Percentiles rank a stretch among this genome's conserved stretches.
Conservation (phyloP, 2,113 vertebrate genomes). For the Grantiella picta region DNA sequence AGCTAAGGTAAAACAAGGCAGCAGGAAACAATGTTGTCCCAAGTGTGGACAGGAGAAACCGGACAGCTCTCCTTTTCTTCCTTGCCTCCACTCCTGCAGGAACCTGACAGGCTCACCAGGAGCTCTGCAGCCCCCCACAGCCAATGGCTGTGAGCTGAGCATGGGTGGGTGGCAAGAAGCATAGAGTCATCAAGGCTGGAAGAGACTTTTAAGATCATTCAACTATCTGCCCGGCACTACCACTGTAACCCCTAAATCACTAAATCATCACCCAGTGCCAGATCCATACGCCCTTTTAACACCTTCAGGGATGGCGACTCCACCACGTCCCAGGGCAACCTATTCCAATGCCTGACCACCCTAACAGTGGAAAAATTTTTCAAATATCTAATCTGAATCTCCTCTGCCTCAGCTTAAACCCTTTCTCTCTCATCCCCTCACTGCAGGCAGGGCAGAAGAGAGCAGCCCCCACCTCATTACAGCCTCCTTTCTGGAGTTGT, state of each 20-base stretch:
- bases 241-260: background rate
- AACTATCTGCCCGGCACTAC: background rate
- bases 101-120: background rate
- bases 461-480: accelerated
- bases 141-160: background rate
- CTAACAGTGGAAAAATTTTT: background rate
- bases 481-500: background rate
- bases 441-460: background rate
- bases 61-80: background rate
- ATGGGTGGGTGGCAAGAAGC: background rate
- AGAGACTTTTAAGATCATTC: background rate
- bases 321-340: background rate
- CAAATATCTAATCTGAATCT: background rate
- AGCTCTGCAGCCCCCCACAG: background rate
- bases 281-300: background rate
- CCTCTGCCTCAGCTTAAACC: background rate
- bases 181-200: background rate
- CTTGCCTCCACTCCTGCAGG: background rate
- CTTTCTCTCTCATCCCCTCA: background rate
- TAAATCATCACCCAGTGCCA: background rate
- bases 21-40: background rate
- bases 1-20: background rate
- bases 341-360: background rate
- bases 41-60: accelerated
- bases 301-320: background rate